phyloP scores from a whole-genome alignment of 2,797 vertebrate genomes.

The Periophthalmus magnuspinnatus region DNA sequence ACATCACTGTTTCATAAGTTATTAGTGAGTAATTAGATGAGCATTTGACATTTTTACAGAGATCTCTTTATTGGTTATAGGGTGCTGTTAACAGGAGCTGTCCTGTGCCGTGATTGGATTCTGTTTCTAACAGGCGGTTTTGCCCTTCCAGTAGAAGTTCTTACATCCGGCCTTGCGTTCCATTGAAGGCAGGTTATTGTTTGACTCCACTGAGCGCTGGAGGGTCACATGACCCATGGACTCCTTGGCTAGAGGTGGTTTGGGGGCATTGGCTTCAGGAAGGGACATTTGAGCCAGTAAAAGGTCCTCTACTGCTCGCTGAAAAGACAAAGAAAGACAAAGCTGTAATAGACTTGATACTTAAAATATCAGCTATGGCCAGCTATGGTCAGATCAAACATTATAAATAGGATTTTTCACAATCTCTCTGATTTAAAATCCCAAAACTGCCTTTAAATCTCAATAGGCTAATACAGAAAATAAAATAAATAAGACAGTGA shows the following conservation, averaged over 20 bases:
- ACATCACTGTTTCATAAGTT: neutral
- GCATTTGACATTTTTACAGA: neutral
- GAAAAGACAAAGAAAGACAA: neutral
- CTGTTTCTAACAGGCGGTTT: constrained; percentile 6
- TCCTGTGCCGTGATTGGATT: neutral
- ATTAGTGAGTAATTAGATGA: neutral
- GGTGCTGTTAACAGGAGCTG: neutral
- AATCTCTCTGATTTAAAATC: neutral
- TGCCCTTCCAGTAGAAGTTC: constrained; percentile 15
- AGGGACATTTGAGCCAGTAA: constrained; percentile 10
- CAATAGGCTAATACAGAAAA: no score
- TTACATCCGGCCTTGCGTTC: constrained; percentile 13
- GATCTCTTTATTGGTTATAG: constrained; percentile 7
- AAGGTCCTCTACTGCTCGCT: constrained; percentile 10
- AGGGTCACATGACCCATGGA: constrained; percentile 2
- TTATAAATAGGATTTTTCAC: neutral
- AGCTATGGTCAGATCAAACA: neutral
- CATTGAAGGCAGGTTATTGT: neutral
- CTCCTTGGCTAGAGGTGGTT: neutral
- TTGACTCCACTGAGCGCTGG: constrained; percentile 10
- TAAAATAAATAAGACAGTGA: no score
- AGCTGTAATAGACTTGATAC: neutral
- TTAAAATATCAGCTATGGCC: no score
- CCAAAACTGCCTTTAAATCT: no score
- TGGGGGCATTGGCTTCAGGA: neutral